These are phyloP conservation scores for Hyles vespertilio DNA, from an alignment of 1,140 invertebrate genomes.

Conservation along the genomic window DNA sequence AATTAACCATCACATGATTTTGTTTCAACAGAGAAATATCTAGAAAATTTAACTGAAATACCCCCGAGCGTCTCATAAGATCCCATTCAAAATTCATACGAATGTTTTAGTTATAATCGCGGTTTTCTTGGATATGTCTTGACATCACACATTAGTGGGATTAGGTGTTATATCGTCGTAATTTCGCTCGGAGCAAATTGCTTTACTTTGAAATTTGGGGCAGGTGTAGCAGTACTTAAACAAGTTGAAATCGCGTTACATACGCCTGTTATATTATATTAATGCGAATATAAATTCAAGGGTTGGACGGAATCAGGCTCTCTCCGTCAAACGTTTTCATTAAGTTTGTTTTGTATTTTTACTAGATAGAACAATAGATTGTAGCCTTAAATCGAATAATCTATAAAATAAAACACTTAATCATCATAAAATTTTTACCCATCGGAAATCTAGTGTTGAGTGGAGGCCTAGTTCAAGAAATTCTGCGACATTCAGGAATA, in stretches of 20 bases:
- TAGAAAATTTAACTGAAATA: too few relatives aligned
- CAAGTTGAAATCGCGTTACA: constrained; percentile 1
- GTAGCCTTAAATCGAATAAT: too few relatives aligned
- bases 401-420: too few relatives aligned
- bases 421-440: too few relatives aligned
- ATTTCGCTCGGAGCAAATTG: constrained; percentile 3
- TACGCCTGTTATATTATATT: constrained; percentile 1
- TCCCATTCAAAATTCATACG: neutral
- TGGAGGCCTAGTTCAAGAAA: too few relatives aligned
- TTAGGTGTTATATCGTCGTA: constrained; percentile 3
- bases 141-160: constrained; percentile 6
- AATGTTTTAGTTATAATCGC: neutral
- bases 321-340: neutral
- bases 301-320: neutral
- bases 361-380: too few relatives aligned
- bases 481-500: too few relatives aligned
- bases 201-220: constrained; percentile 3
- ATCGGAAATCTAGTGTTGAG: too few relatives aligned
- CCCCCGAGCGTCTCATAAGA: too few relatives aligned
- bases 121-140: constrained; percentile 3
- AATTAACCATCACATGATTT: too few relatives aligned
- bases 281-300: neutral
- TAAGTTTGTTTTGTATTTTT: too few relatives aligned
- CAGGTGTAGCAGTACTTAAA: neutral
- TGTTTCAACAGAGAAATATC: too few relatives aligned